Base-by-base conservation (phyloP, 1,140 invertebrate species). In the Diprion similis region DNA sequence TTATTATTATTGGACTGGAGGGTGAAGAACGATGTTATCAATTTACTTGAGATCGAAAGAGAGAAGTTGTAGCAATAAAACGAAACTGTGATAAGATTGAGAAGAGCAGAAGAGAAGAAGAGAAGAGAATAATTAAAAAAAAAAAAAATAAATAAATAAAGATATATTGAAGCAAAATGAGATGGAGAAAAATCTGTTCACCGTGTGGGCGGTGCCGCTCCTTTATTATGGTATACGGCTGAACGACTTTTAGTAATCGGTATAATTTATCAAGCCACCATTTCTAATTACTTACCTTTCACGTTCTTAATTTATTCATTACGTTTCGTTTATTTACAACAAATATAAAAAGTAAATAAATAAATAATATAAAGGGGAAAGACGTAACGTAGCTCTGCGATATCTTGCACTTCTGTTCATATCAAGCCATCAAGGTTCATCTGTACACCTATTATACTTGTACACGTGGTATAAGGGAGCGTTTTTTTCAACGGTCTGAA, bases 201-300 rank as follows among this genome's bases (percentile, higher is more conserved):
- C 51, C 11, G 51, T 8, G 51, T 59, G 51, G 51, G 51, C 51
- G 51, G 11, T 13, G 24, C 24, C 24, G 24, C 24, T 37, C 51
- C 51, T 15, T 17, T 59, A 13, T 15, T 59, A 15, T 13, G 1
- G 10, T 10, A 10, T 15, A 17, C 11, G 11, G 11, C 51, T 59
- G 51, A 59, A 59, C 51, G 51, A 59, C 11, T 59, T 59, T 59
- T 59, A 17, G 11, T 59, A 59, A 59, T 59, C 51, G 51, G 51
- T 59, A 15, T 59, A 6, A 59, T 59, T 59, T 17, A 17, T 59
- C 51, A 59, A 17, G 51, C 51, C 51, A 59, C 51, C 51, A 59
- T 59, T 59, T 59, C 51, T 59, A 59, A 59, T 59, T 59, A 59
- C 11, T 59, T 59, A 59, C 51, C n/a, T 17, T 59, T 59, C n/a